Base-by-base conservation (phyloP, 2,888 invertebrate genomes). In the Chymomyza caudatula region DNA sequence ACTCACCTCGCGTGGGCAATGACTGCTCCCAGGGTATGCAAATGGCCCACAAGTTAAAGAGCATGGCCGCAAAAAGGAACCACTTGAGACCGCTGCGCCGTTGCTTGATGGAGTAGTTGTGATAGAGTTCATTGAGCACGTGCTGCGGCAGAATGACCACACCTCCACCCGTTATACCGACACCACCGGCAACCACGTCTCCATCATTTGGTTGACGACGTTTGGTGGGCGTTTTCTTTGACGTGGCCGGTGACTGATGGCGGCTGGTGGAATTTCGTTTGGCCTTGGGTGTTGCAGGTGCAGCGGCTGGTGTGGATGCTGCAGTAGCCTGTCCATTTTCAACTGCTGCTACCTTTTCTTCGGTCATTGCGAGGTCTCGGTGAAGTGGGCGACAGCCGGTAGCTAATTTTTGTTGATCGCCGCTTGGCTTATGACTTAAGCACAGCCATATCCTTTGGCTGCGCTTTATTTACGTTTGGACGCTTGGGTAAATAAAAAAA, bases 51-150 rank as follows among this genome's bases (percentile, higher is more conserved):
- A 92, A 88, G 82, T 94, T 93, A 89, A 94, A 94, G 60, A 94
- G 89, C n/a, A 94, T 91, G 56, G 94, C 93, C 59, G 94, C 92
- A 44, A 93, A 90, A 17, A 94, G 91, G 89, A 94, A 95, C 89
- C 94, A 94, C 87, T 93, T 93, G 51, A 95, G 90, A 37, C 94
- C 95, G 54, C 93, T 92, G 55, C 94, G 92, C 80, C 94, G 93
- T 88, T 95, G 95, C 81, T 94, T 93, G 53, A 93, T 92, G 80
- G 94, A 93, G 89, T 95, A 95, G 69, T 93, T 93, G 76, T 94
- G 94, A 88, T 95, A 95, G 4, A 95, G 91, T 79, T 92, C 92
- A 86, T 95, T 94, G 73, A 95, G 91, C 58, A 94, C 92, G 6
- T 92, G 91, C 82, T 93, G 93, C 42, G 92, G 90, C 23, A 90